Percentiles rank a stretch among this genome's conserved stretches.
These are phyloP conservation scores for Spea bombifrons DNA, from an alignment of 2,113 vertebrate species.

Conservation along the genomic window DNA sequence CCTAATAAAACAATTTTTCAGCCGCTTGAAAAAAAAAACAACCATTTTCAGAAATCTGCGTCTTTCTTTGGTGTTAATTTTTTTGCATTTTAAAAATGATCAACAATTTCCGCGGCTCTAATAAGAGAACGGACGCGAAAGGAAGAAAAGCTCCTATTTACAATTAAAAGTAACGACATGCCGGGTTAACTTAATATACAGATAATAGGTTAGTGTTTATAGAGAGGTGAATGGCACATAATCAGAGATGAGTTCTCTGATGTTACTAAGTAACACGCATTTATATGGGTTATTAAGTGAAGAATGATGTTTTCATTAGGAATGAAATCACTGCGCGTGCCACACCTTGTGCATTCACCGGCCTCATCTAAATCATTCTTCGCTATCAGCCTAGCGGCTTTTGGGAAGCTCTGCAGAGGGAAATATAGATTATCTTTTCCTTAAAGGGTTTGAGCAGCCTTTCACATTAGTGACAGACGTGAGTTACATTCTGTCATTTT, in stretches of 20 bases:
- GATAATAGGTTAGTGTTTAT: constrained; percentile 30
- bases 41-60: constrained; percentile 80
- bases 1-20: constrained; percentile 99
- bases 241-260: neutral
- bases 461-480: constrained; percentile 17
- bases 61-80: constrained; percentile 67
- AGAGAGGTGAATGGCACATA: constrained; percentile 13
- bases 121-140: constrained; percentile 30
- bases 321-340: neutral
- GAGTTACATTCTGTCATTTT: constrained; percentile 32
- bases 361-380: constrained; percentile 16
- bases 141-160: constrained; percentile 24
- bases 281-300: constrained; percentile 21
- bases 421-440: constrained; percentile 17
- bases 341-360: constrained; percentile 10
- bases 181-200: constrained; percentile 31
- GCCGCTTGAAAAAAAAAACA: constrained; percentile 86
- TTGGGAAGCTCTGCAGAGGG: neutral
- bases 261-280: constrained; percentile 21
- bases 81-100: constrained; percentile 65
- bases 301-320: constrained; percentile 34
- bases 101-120: constrained; percentile 57
- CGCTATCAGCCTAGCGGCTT: constrained; percentile 16
- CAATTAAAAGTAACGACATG: constrained; percentile 35
- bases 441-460: constrained; percentile 18